A percentile compares a stretch with the other conserved stretches of the same genome.
These are phyloP conservation scores for Sebastes dallii DNA, from an alignment of 2,797 vertebrate genomes.

Conservation along the genomic window DNA sequence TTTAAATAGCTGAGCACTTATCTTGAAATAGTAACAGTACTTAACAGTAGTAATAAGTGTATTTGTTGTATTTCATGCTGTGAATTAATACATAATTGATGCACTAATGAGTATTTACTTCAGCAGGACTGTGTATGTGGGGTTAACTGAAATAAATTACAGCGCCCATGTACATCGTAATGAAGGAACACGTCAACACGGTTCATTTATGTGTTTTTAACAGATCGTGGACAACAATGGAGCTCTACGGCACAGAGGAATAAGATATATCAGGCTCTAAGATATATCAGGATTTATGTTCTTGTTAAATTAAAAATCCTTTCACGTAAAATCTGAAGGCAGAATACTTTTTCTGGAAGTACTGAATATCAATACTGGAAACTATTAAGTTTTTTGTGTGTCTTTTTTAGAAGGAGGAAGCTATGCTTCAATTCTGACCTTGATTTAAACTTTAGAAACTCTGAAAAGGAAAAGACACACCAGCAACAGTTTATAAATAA, in stretches of 20 bases:
- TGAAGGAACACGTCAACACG: background rate
- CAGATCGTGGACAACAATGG: background rate
- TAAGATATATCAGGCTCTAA: background rate
- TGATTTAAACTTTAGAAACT: slow-evolving; percentile 24
- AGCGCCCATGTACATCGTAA: background rate
- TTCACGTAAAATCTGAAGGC: background rate
- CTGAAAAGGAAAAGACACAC: slow-evolving; percentile 15
- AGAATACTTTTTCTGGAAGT: background rate
- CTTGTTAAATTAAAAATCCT: background rate
- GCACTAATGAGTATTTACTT: background rate
- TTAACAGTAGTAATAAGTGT: too few relatives aligned
- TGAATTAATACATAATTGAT: background rate
- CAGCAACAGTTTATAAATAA: slow-evolving; percentile 54
- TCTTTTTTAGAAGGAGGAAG: background rate
- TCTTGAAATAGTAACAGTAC: too few relatives aligned
- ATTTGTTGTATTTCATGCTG: too few relatives aligned
- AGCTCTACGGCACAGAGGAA: background rate
- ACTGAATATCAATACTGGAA: background rate
- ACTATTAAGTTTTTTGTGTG: background rate
- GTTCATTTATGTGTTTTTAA: background rate
- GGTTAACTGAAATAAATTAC: too few relatives aligned
- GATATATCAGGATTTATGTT: background rate
- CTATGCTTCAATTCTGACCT: background rate
- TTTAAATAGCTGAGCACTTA: background rate
- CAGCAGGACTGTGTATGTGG: background rate